A percentile compares a stretch with the other conserved stretches of the same genome.
phyloP scores from a whole-genome alignment of 2,888 invertebrate genomes.

The Phaedon cochleariae region DNA sequence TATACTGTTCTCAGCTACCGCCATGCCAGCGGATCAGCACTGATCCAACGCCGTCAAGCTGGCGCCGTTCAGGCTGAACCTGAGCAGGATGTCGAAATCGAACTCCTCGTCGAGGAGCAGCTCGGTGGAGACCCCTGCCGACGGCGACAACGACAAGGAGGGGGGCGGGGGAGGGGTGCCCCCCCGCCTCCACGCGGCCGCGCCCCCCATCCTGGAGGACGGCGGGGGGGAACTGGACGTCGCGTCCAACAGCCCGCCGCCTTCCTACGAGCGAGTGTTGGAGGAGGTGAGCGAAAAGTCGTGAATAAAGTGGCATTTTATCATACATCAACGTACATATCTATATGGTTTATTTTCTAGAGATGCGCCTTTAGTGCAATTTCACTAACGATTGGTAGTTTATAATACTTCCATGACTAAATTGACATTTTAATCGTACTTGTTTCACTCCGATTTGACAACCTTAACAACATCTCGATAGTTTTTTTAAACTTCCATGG shows the following conservation, averaged over 20 bases:
- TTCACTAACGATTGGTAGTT: too few species aligned
- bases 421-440: too few species aligned
- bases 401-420: too few species aligned
- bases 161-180: too few species aligned
- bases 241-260: conserved; percentile 71
- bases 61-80: conserved; percentile 62
- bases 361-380: too few species aligned
- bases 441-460: too few species aligned
- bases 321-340: too few species aligned
- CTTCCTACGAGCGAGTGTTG: conserved; percentile 74
- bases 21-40: conserved; percentile 13
- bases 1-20: conserved; percentile 15
- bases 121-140: conserved; percentile 58
- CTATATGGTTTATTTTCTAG: too few species aligned
- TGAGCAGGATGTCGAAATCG: conserved; percentile 61
- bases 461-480: too few species aligned
- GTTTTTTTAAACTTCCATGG: too few species aligned
- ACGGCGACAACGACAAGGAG: conserved; percentile 56
- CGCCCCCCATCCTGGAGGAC: conserved; percentile 40
- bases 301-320: too few species aligned
- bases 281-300: conserved; percentile 66
- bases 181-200: conserved; percentile 50
- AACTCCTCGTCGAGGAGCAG: conserved; percentile 60
- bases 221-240: conserved; percentile 47
- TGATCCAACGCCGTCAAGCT: conserved; percentile 48